Percentiles rank a stretch among this genome's conserved stretches.
Evolutionary conservation across 2,888 invertebrate species (phyloP).

Genomic region (Rotaria magnacalcarata): DNA sequence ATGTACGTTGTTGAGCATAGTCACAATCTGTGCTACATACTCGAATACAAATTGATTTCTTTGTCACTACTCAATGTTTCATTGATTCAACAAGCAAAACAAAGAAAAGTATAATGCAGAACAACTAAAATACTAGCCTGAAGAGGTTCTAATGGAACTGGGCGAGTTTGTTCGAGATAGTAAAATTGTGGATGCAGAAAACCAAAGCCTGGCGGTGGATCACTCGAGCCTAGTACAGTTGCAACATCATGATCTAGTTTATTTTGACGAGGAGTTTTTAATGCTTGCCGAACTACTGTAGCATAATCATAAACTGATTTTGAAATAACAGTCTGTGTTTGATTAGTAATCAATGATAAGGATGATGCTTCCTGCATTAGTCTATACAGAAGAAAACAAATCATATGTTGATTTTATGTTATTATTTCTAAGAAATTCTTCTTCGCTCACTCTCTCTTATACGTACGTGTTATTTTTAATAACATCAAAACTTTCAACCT

Average conservation of each 20-base stretch:
- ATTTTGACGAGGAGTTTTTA: neutral
- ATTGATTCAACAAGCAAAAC: too few relatives aligned
- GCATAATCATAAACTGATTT: conserved; percentile 1
- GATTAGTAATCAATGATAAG: neutral
- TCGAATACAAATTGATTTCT: too few relatives aligned
- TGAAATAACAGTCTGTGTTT: neutral
- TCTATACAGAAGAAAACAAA: neutral
- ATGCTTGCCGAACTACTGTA: neutral
- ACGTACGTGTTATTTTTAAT: neutral
- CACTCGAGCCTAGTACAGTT: conserved; percentile 36
- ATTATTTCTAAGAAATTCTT: neutral
- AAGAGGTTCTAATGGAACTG: conserved; percentile 54
- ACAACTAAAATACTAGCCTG: conserved; percentile 49
- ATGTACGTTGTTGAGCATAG: too few relatives aligned
- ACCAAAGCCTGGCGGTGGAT: conserved; percentile 46
- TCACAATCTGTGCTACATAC: too few relatives aligned
- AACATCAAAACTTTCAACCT: neutral
- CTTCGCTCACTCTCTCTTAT: neutral
- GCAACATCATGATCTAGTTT: conserved; percentile 9
- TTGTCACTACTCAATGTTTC: too few relatives aligned
- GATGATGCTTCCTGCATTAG: neutral
- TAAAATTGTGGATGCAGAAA: conserved; percentile 48
- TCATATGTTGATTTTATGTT: too few relatives aligned
- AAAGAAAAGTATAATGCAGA: too few relatives aligned
- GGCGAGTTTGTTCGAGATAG: conserved; percentile 53